Conservation (phyloP, 2,888 invertebrate species). For the Spialia ferax region DNA sequence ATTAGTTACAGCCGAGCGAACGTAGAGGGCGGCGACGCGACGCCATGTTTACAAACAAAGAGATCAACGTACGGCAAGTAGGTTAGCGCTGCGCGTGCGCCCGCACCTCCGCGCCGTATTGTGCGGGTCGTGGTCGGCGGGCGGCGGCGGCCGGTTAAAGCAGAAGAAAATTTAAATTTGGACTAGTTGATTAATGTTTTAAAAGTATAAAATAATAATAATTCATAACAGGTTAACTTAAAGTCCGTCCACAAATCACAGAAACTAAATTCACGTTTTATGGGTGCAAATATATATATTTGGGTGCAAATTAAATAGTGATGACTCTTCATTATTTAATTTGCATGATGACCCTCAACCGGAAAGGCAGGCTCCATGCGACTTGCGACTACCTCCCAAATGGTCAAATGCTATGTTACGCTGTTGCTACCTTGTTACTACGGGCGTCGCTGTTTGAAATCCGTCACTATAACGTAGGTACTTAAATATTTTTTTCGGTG, state of each 20-base stretch:
- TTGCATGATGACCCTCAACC: too few species aligned
- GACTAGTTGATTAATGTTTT: too few species aligned
- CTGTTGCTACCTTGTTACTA: conserved; percentile 16
- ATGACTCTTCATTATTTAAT: too few species aligned
- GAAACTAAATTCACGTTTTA: too few species aligned
- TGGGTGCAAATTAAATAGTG: too few species aligned
- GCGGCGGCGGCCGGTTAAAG: too few species aligned
- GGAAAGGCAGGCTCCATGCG: conserved; percentile 12
- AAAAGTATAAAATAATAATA: too few species aligned
- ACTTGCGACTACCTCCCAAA: conserved; percentile 41
- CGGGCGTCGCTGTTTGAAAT: neutral
- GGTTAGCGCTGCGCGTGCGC: conserved; percentile 75
- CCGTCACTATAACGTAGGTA: neutral
- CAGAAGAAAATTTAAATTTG: too few species aligned
- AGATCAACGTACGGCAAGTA: conserved; percentile 85
- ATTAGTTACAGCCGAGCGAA: conserved; percentile 26
- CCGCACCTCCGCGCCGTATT: conserved; percentile 61
- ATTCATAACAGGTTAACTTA: too few species aligned
- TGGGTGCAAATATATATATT: too few species aligned
- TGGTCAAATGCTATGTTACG: conserved; percentile 26
- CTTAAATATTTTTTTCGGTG: neutral
- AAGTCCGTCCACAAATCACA: too few species aligned
- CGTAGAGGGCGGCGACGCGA: conserved; percentile 51
- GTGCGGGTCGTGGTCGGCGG: conserved; percentile 84
- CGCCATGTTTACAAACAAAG: conserved; percentile 86